phyloP scores from a whole-genome alignment of 2,888 invertebrate genomes.

The Frankliniella intonsa region DNA sequence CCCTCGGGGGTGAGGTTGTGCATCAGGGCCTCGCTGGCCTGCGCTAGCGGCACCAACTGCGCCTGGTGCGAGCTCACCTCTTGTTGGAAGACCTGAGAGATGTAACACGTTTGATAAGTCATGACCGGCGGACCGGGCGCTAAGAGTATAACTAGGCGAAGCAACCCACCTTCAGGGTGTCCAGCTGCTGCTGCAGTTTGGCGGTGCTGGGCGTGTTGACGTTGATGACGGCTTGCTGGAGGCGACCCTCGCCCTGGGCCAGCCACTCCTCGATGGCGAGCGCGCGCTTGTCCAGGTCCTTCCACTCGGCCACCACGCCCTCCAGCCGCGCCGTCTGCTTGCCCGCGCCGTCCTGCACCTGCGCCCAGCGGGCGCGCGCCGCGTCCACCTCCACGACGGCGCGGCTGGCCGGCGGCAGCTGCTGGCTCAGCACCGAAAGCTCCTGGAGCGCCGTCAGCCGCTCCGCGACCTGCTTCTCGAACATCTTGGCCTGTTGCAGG shows the following conservation, averaged over 20 bases:
- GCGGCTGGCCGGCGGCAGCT: conserved; percentile 51
- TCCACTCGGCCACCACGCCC: conserved; percentile 74
- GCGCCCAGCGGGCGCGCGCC: conserved; percentile 75
- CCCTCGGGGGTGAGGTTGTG: conserved; percentile 75
- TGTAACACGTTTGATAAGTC: not conserved
- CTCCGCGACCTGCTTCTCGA: conserved; percentile 72
- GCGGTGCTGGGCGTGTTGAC: conserved; percentile 67
- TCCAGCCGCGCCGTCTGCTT: conserved; percentile 76
- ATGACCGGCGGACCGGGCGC: not conserved
- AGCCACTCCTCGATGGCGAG: conserved; percentile 75
- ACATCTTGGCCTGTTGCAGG: conserved; percentile 63
- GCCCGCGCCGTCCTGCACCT: conserved; percentile 71
- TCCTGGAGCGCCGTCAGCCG: conserved; percentile 70
- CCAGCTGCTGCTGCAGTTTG: conserved; percentile 70
- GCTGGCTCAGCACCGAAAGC: conserved; percentile 67
- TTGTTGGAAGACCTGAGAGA: conserved; percentile 54
- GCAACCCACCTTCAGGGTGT: conserved; percentile 63
- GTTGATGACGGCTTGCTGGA: conserved; percentile 53
- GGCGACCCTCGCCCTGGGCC: conserved; percentile 58
- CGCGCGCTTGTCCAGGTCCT: conserved; percentile 72
- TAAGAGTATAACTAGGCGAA: not conserved
- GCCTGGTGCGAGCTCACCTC: conserved; percentile 82
- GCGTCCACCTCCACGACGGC: conserved; percentile 63
- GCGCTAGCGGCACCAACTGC: conserved; percentile 71
- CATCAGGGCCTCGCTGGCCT: conserved; percentile 72